Base-by-base conservation (phyloP, 2,797 vertebrate genomes). In the Sparidentex hasta region DNA sequence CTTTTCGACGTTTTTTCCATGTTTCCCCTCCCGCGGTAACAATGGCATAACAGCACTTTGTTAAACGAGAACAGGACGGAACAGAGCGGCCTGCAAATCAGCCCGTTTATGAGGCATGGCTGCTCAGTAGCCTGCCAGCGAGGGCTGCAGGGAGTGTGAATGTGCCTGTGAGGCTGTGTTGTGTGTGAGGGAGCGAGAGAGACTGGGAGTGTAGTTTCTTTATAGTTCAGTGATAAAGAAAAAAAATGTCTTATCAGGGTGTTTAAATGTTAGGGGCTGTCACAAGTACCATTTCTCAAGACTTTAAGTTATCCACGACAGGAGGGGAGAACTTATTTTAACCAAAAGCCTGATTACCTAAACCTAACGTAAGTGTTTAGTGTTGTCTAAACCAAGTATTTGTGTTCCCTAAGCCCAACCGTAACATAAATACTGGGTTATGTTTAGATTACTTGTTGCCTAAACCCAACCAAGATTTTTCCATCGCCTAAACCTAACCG, bases 11-110 rank as follows among this genome's bases (percentile, higher is more conserved):
- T 81, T 92, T 94, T 92, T 88, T 83, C 33, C 80, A 80, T 92
- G 90, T 93, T 93, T 91, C 84, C 83, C 84, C 89, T 89, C 82
- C 87, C 78, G 88, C 67, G 52, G 90, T 87, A 93, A 93, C 89
- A 93, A 93, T 88, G 84, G 88, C 88, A 90, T 83, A 91, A 93
- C 87, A 82, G 83, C 85, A 88, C 88, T 90, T 88, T 93, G 84
- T 89, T 93, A 92, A 93, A 93, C 65, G 87, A 85, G 87, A 92
- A 90, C 89, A 82, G 82, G 87, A 85, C 86, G 63, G 88, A 90
- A 85, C 80, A 91, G 81, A 91, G 84, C 74, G 85, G 84, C 75
- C 89, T 44, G 85, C 92, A 92, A 94, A 93, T 92, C 90, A 93
- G 88, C 76, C 67, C 38, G 78, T 94, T 94, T 90, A 93, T 87